A percentile compares a stretch with the other conserved stretches of the same genome.
Evolutionary conservation across 2,888 invertebrate genomes (phyloP).

Genomic region (Argyra leucocephala): DNA sequence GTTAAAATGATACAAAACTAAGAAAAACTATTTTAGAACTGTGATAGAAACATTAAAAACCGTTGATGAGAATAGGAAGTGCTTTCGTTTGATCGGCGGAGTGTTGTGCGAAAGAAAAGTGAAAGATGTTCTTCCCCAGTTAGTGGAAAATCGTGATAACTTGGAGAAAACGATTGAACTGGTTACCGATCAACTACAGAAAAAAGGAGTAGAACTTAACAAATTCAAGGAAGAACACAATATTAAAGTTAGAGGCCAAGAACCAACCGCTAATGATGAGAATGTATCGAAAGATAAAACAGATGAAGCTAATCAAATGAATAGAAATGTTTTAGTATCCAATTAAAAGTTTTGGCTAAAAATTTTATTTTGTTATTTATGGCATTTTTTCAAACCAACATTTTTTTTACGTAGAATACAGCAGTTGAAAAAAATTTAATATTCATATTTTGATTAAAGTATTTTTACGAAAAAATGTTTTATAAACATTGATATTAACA

Average conservation of each 20-base stretch:
- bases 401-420: no score
- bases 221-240: constrained; percentile 85
- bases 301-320: constrained; percentile 29
- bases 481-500: no score
- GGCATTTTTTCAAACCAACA: no score
- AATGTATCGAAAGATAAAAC: constrained; percentile 30
- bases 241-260: constrained; percentile 69
- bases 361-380: background rate
- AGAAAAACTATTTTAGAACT: constrained; percentile 52
- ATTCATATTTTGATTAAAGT: no score
- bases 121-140: constrained; percentile 77
- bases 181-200: constrained; percentile 68
- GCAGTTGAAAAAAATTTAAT: no score
- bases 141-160: constrained; percentile 69
- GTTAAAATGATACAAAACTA: background rate
- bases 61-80: constrained; percentile 74
- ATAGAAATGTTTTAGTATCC: constrained; percentile 50
- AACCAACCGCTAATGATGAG: constrained; percentile 41
- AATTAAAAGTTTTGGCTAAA: constrained; percentile 29
- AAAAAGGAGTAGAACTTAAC: constrained; percentile 84
- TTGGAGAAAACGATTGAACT: constrained; percentile 68
- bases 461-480: no score
- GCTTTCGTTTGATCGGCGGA: constrained; percentile 89
- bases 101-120: constrained; percentile 88
- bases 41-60: constrained; percentile 86